Evolutionary conservation across 2,113 vertebrate genomes (phyloP).

Genomic region (Cottus gobio): DNA sequence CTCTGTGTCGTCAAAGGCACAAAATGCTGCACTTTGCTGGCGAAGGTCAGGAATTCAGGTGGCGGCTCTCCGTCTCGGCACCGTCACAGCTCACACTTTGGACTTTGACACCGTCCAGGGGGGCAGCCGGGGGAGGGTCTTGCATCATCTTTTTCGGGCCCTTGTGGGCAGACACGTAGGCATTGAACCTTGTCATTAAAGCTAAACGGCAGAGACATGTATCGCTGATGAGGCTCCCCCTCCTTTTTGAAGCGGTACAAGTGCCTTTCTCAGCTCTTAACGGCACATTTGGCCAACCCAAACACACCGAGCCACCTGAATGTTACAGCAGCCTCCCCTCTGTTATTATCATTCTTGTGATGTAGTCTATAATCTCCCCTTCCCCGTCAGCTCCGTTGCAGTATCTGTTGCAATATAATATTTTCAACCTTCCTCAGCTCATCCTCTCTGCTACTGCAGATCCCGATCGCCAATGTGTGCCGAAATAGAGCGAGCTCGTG

Average conservation of each 20-base stretch:
- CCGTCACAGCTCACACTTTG: conserved; percentile 25
- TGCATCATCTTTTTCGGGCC: conserved; percentile 31
- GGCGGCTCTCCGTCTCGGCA: conserved; percentile 18
- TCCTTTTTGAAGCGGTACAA: conserved; percentile 23
- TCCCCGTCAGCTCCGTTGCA: conserved; percentile 25
- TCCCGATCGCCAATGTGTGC: neutral
- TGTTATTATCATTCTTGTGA: conserved; percentile 65
- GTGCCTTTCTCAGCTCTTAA: conserved; percentile 22
- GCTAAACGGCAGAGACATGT: conserved; percentile 22
- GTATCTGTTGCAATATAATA: conserved; percentile 26
- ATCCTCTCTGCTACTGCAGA: conserved; percentile 6
- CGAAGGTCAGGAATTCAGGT: conserved; percentile 39
- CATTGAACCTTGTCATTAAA: conserved; percentile 61
- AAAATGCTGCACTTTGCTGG: conserved; percentile 11
- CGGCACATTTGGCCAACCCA: conserved; percentile 2
- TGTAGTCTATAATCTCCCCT: conserved; percentile 15
- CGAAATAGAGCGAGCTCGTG: conserved; percentile 7
- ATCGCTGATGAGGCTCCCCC: conserved; percentile 29
- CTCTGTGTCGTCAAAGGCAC: conserved; percentile 20
- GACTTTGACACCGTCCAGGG: conserved; percentile 46
- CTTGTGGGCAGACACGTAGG: conserved; percentile 33
- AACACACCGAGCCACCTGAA: conserved; percentile 42
- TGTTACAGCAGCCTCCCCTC: conserved; percentile 22
- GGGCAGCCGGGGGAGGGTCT: neutral
- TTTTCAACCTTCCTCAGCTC: conserved; percentile 2